Base-by-base conservation (phyloP, 2,888 invertebrate genomes). In the Gnatocerus cornutus region DNA sequence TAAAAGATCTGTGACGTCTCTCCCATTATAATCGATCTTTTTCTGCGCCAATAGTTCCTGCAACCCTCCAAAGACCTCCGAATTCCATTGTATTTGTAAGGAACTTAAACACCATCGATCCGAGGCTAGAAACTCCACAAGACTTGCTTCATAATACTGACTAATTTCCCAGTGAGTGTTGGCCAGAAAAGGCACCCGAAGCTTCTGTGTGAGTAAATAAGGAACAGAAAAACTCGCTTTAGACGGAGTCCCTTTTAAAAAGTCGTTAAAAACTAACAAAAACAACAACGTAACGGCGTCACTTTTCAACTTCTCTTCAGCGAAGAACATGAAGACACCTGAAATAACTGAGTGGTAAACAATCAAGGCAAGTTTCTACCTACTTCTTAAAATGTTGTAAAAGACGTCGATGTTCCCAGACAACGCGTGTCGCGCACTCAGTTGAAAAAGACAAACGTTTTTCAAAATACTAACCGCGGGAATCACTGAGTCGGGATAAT, bases 371-470 rank as follows among this genome's bases (percentile, higher is more conserved):
- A 52, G 55, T 29, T 6, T 48, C 70, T 74, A 79, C 70, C 77
- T 72, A 79, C 88, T 87, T 83, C 89, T 83, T 46, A 88, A 77
- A 71, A 87, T 81, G 73, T 84, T 86, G 63, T 83, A 84, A 62
- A 85, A 82, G 13, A 88, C 75, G 43, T 86, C 79, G 81, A 80
- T 72, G 84, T 85, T 69, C 81, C 86, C 76, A 80, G 89, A 83
- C 81, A 92, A 80, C 84, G 90, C 80, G 83, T 88, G 76, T 82
- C 91, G 82, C 80, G 90, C 80, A 83, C 87, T 73, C 81, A 87
- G 77, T 85, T 81, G 89, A 85, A 87, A 88, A 80, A 86, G 86
- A 83, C 82, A 84, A 77, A 86, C 81, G 78, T 84, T 78, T 80
- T 87, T 88, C 74, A 88, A 80, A 75, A 87, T 85, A 37, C 84